Percentiles rank a stretch among this genome's conserved stretches.
Conservation (phyloP, 30 jellyfish, hydroid and myxozoan genomes). For the Catostylus mosaicus region DNA sequence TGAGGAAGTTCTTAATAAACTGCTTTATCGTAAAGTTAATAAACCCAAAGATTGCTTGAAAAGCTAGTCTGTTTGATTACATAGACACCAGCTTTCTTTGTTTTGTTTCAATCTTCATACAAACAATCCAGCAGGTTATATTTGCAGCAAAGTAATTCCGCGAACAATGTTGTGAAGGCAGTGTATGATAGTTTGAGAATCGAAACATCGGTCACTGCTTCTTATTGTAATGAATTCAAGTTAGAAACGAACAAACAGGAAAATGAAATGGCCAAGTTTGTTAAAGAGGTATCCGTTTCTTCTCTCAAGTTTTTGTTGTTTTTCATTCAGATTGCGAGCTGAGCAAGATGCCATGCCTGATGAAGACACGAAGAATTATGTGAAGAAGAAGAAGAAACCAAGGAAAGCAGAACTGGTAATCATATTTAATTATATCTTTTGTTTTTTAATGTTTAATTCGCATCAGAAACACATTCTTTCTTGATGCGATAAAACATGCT, state of each 20-base stretch:
- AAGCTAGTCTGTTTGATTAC: background rate
- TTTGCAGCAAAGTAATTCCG: background rate
- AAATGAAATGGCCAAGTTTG: constrained; percentile 11
- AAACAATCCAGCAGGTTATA: background rate
- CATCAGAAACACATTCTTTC: too few species aligned
- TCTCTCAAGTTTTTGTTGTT: constrained; percentile 51
- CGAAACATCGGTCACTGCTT: background rate
- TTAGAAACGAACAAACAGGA: background rate
- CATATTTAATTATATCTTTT: too few species aligned
- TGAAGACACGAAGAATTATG: constrained; percentile 34
- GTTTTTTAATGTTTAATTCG: background rate
- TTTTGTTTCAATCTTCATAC: background rate
- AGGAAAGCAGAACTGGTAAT: constrained; percentile 39
- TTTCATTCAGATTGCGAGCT: constrained; percentile 46
- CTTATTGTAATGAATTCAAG: background rate
- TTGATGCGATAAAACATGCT: too few species aligned
- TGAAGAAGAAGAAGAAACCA: constrained; percentile 33
- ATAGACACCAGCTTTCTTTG: constrained; percentile 4
- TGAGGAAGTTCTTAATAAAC: background rate
- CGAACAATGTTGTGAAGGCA: background rate
- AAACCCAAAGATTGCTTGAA: background rate
- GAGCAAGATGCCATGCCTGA: constrained; percentile 48
- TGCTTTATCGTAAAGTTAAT: background rate
- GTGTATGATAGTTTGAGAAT: background rate
- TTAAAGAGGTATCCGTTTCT: constrained; percentile 27